Evolutionary conservation across 30 jellyfish, hydroid and myxozoan genomes (phyloP), one percentile per base, ranked within the genome.

Genomic region (Chironex yamaguchii): DNA sequence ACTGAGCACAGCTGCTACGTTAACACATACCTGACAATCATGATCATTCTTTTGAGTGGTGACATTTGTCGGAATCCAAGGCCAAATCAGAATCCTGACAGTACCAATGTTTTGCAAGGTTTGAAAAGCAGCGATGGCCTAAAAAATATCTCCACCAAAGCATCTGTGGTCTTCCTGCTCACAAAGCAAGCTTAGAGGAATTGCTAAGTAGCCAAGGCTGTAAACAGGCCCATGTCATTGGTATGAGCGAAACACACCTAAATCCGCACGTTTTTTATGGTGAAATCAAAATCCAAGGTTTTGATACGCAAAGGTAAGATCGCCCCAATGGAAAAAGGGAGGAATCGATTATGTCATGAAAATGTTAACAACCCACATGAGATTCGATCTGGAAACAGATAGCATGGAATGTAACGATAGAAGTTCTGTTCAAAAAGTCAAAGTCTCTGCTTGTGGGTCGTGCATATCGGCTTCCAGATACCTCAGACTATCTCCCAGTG

Each of bases 121-220:
- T 73, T 73, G 86, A 35, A 71, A 73, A 30, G 51, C 17, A 74
- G 76, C 87, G 52, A 58, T 28, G 77, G 78, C 87, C 87, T 74
- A 29, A 74, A 74, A 24, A 25, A 24, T 74, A n/a, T n/a, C 87
- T 74, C 87, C 77, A 74, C 32, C 87, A 74, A 74, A 74, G 52
- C 49, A 74, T 36, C 52, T 74, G 87, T 48, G 78, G 50, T 25
- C 76, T 74, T 48, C 77, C 74, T 73, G 86, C 86, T 36, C 86
- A 73, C 86, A 73, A 73, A 73, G 86, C 86, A 73, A 36, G 36
- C 86, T 49, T 73, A 35, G 86, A 73, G 86, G 86, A 73, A 73
- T 73, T 73, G 64, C 49, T 73, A 73, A 34, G 76, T 73, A 36
- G 77, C 77, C 86, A 73, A 73, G 77, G 86, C 76, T 54, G 71